Evolutionary conservation across 1,140 invertebrate species (phyloP).

Genomic region (Drosophila pandora): DNA sequence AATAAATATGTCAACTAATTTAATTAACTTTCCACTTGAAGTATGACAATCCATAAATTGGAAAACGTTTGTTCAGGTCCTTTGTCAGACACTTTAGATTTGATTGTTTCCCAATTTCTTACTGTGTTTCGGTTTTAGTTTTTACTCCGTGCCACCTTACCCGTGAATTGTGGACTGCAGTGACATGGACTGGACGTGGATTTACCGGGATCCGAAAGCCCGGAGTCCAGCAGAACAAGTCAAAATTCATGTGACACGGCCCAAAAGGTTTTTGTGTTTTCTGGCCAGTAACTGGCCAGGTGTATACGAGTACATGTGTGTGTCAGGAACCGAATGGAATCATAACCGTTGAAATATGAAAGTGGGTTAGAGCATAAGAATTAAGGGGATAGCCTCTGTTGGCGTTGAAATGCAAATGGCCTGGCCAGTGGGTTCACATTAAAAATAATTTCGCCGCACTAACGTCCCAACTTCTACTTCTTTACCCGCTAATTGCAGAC

Average conservation of each 20-base stretch:
- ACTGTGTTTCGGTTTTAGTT: conserved; percentile 1
- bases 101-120: background rate
- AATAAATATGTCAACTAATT: conserved; percentile 33
- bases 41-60: no score
- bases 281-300: conserved; percentile 41
- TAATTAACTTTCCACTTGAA: no score
- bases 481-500: conserved; percentile 71
- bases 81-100: no score
- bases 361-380: conserved; percentile 36
- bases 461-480: conserved; percentile 24
- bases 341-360: conserved; percentile 33
- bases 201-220: conserved; percentile 28
- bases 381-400: conserved; percentile 23
- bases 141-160: conserved; percentile 18
- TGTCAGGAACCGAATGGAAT: conserved; percentile 7
- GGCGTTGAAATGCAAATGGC: conserved; percentile 17
- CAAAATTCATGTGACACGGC: conserved; percentile 73
- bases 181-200: conserved; percentile 50
- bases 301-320: conserved; percentile 40
- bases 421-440: conserved; percentile 18
- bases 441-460: conserved; percentile 61
- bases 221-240: conserved; percentile 52
- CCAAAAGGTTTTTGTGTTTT: conserved; percentile 35
- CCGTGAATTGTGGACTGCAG: conserved; percentile 77
- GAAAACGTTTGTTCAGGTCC: no score